Evolutionary conservation across 2,797 vertebrate genomes (phyloP), one percentile per base, ranked within the genome.

Genomic region (Cyprinodon diabolis): DNA sequence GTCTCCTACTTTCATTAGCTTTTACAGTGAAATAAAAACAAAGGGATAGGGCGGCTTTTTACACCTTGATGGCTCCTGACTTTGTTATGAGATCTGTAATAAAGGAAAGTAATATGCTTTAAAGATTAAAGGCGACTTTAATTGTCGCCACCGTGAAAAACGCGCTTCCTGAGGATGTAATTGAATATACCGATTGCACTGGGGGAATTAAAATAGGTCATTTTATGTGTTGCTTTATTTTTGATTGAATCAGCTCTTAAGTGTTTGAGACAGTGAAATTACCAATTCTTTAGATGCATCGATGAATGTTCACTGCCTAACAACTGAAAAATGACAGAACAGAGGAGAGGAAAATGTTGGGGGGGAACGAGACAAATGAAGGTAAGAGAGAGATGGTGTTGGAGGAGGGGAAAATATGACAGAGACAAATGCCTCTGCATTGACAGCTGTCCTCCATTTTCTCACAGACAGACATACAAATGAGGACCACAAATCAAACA

Each of bases 91-190:
- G 90, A 91, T 89, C 81, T 88, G 86, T 93, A 94, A 95, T 95
- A 94, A 94, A 92, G 88, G 80, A 94, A 94, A 91, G 93, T 94
- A 95, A 95, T 95, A 93, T 93, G 93, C 93, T 93, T 95, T 94
- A 93, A 94, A 94, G 94, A 94, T 95, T 94, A 95, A 95, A 95
- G 94, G 94, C 93, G 94, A 95, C 94, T 95, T 95, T 95, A 95
- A 95, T 95, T 95, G 94, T 92, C 78, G 82, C 83, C 87, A 52
- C 81, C 71, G 79, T 94, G 94, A 94, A 90, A 94, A 94, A 92
- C 89, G 84, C 67, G 91, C 84, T 87, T 92, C 87, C 86, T 75
- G 68, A 87, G 89, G 89, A 92, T 84, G 80, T 95, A 95, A 95
- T 94, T 95, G 93, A 95, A 95, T 94, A 94, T 93, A 84, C 89